phyloP scores from a whole-genome alignment of 2,113 vertebrate species.

The Tachysurus vachellii region DNA sequence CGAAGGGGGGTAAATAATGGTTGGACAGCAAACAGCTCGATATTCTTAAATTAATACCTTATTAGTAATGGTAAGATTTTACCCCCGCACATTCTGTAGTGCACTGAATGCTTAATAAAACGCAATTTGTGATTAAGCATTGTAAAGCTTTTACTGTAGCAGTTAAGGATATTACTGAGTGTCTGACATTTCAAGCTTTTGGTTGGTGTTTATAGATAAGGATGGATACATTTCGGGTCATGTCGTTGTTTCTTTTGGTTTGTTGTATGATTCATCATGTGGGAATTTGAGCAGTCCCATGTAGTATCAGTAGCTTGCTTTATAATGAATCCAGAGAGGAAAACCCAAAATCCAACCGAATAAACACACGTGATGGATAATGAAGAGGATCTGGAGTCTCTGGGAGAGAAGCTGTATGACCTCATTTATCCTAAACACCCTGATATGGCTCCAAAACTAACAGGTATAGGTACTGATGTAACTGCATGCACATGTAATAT shows the following conservation, averaged over 20 bases:
- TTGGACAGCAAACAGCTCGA: not conserved
- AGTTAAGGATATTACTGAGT: not conserved
- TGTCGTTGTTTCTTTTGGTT: not conserved
- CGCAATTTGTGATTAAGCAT: not conserved
- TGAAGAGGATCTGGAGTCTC: constrained; percentile 67
- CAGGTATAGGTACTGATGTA: constrained; percentile 69
- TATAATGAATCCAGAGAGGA: not conserved
- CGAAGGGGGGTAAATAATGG: not conserved
- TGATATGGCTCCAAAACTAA: constrained; percentile 73
- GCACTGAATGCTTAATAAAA: not conserved
- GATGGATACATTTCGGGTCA: no score
- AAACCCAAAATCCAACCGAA: not conserved
- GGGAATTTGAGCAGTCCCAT: not conserved
- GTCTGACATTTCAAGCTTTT: not conserved
- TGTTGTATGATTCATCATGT: not conserved
- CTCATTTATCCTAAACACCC: constrained; percentile 67
- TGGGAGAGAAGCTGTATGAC: constrained; percentile 74
- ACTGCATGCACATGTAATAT: not conserved
- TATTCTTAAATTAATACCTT: no score
- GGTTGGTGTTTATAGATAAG: not conserved
- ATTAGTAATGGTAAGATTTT: not conserved
- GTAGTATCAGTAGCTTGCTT: not conserved
- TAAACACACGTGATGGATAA: constrained; percentile 61
- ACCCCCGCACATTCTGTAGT: not conserved
- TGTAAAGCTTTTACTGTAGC: not conserved